Conservation (phyloP, 2,797 vertebrate genomes). For the Momotus momota region DNA sequence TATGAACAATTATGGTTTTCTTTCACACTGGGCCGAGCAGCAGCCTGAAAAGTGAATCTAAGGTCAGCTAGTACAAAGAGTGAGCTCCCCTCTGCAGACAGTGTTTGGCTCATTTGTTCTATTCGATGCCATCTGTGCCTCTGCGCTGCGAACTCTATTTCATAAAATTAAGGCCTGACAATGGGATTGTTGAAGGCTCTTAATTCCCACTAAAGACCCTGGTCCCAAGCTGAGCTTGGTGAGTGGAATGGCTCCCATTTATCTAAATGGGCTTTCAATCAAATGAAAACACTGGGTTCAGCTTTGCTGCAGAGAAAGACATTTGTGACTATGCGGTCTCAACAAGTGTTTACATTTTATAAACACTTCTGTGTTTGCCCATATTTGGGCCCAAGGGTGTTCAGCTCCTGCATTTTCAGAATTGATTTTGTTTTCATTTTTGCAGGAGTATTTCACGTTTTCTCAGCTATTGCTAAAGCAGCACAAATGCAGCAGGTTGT, state of each 20-base stretch:
- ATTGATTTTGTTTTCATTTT: neutral
- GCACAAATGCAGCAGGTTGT: neutral
- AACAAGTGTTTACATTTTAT: neutral
- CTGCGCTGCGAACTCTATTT: neutral
- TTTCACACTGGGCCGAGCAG: conserved; percentile 23
- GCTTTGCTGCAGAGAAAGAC: neutral
- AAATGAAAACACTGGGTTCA: neutral
- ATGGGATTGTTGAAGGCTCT: neutral
- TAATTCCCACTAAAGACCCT: neutral
- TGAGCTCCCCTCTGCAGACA: neutral
- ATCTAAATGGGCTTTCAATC: neutral
- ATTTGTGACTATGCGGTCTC: neutral
- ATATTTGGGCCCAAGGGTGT: neutral
- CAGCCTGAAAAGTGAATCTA: conserved; percentile 9
- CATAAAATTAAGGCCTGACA: neutral
- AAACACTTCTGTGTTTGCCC: neutral
- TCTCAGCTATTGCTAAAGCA: neutral
- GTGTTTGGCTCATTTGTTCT: neutral
- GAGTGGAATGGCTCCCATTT: neutral
- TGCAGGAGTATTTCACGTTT: neutral
- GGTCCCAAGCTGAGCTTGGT: neutral
- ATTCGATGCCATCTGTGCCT: neutral
- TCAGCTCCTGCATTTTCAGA: neutral
- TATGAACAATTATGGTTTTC: neutral
- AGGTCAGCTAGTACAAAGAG: conserved; percentile 3